Conservation (phyloP, 2,888 invertebrate species). For the Epiblema foenella region DNA sequence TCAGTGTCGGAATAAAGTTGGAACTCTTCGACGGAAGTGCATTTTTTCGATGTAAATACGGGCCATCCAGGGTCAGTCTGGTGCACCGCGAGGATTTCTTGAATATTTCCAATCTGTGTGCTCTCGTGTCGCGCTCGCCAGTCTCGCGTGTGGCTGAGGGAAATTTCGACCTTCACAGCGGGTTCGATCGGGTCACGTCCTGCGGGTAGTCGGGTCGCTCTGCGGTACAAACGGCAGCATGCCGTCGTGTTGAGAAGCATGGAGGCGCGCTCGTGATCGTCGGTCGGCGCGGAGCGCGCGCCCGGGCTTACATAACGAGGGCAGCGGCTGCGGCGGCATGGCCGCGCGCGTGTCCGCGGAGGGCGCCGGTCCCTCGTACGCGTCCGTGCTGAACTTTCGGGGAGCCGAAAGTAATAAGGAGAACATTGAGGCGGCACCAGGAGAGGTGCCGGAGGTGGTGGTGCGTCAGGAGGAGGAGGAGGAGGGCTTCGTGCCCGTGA, state of each 20-base stretch:
- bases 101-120: constrained; percentile 68
- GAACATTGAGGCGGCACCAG: constrained; percentile 80
- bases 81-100: constrained; percentile 75
- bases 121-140: constrained; percentile 58
- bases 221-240: constrained; percentile 78
- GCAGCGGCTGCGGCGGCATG: constrained; percentile 81
- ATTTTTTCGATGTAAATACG: constrained; percentile 84
- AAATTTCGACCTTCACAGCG: constrained; percentile 70
- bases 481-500: constrained; percentile 81
- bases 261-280: constrained; percentile 85
- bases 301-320: constrained; percentile 82
- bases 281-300: constrained; percentile 85
- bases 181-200: constrained; percentile 64
- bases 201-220: constrained; percentile 68
- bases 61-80: constrained; percentile 80
- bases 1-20: constrained; percentile 71
- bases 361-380: constrained; percentile 88
- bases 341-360: constrained; percentile 83
- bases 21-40: constrained; percentile 79
- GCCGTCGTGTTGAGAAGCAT: constrained; percentile 81
- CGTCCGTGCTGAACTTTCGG: constrained; percentile 88
- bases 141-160: constrained; percentile 59
- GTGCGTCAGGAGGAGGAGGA: constrained; percentile 73
- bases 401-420: constrained; percentile 86
- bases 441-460: constrained; percentile 69